Evolutionary conservation across 2,888 invertebrate genomes (phyloP), one percentile per base, ranked within the genome.

Genomic region (Pandemis cinnamomeana): DNA sequence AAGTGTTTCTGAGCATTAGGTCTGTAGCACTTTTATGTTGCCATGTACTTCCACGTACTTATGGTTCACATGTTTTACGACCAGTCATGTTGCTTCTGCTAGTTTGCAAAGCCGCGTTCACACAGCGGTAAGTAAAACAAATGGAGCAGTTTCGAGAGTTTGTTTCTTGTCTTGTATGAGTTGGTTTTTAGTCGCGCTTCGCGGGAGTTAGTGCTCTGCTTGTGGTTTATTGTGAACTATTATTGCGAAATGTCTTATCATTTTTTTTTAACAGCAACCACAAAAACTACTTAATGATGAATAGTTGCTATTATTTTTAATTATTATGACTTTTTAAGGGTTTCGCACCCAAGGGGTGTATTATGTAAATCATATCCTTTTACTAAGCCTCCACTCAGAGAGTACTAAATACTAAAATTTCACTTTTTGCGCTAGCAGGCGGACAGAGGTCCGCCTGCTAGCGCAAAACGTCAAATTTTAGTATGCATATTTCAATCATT

Each of bases 1-100:
- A 87, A 88, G 86, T 87, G 71, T 79, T 83, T 86, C 84, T 88
- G 87, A 73, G 73, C 76, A 75, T 71, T 71, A 63, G 71, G 88
- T 89, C 86, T 84, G 86, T 84, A 86, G 86, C 87, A 87, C 77
- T 78, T 78, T 78, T 77, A 67, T 73, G 73, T 51, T 70, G 62
- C 61, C 72, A 62, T 77, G 73, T 75, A 76, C 75, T 70, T 67
- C 48, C 68, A 61, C 53, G 61, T 72, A 64, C 75, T 72, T 74
- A 70, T 64, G 68, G 68, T 72, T 64, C 67, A 53, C 42, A 46
- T 70, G 75, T 72, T 75, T 71, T 64, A 46, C 53, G 67, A 55
- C 73, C 53, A 76, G 76, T 76, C 76, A 73, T 72, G 71, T 64
- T 74, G 44, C 61, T 70, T 70, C 51, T 67, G 66, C 58, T 70